phyloP scores from a whole-genome alignment of 2,888 invertebrate species.

The Ormyrus thymus region DNA sequence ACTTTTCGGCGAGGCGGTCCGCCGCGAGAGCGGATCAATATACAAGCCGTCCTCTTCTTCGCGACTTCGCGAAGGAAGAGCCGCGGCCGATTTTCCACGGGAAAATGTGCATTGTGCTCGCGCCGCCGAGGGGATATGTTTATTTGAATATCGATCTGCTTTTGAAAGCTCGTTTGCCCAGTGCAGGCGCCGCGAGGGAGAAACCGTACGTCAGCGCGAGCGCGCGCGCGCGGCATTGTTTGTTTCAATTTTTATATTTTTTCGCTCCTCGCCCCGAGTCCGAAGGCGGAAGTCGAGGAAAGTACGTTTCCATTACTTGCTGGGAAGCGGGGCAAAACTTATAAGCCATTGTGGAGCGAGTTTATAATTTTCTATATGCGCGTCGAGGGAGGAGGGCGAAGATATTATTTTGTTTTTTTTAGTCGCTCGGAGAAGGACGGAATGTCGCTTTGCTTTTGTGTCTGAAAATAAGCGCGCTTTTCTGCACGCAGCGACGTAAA shows the following conservation, averaged over 20 bases:
- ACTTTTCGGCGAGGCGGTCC: neutral
- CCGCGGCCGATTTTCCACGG: conserved; percentile 2
- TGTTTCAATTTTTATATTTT: conserved; percentile 13
- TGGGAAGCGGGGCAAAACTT: neutral
- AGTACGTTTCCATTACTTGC: conserved; percentile 11
- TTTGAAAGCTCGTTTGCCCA: conserved; percentile 15
- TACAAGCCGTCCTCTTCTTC: no score
- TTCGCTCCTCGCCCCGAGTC: neutral
- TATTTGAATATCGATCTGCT: conserved; percentile 46
- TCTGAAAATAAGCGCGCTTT: no score
- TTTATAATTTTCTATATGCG: neutral
- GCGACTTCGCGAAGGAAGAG: no score
- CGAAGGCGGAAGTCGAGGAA: neutral
- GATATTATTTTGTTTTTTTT: neutral
- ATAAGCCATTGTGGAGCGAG: neutral
- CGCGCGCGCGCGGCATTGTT: conserved; percentile 8
- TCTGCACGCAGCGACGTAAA: no score
- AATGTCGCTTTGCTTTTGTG: no score
- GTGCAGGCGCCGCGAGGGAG: neutral
- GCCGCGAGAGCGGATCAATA: no score
- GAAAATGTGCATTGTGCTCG: conserved; percentile 2
- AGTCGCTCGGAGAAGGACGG: no score
- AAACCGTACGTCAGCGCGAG: conserved; percentile 1
- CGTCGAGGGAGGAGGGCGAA: neutral
- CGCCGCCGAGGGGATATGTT: conserved; percentile 18